Conservation (phyloP, 2,113 vertebrate species). For the Dromas ardeola region DNA sequence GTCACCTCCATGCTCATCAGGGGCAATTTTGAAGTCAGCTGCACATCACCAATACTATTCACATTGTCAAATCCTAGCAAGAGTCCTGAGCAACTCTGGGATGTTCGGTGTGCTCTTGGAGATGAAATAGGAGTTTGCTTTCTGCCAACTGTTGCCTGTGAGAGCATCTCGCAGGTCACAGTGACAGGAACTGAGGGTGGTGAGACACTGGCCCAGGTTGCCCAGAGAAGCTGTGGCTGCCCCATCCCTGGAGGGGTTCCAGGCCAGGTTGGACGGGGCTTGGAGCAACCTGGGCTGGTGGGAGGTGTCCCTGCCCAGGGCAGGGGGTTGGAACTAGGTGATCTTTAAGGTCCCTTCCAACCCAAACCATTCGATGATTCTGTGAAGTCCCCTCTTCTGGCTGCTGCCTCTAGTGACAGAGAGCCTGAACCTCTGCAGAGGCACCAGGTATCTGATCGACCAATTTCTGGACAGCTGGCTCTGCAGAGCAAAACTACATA, state of each 20-base stretch:
- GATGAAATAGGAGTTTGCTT: background rate
- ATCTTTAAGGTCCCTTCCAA: background rate
- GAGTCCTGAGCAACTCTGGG: background rate
- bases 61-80: background rate
- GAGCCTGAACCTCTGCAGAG: background rate
- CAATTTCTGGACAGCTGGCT: background rate
- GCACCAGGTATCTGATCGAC: rapidly evolving
- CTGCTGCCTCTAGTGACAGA: background rate
- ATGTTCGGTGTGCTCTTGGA: background rate
- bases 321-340: background rate
- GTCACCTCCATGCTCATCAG: background rate
- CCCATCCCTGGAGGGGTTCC: background rate
- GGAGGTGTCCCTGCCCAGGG: background rate
- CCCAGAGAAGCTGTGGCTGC: background rate
- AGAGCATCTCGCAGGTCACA: background rate
- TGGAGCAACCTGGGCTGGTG: background rate
- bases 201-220: background rate
- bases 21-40: background rate
- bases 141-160: rapidly evolving
- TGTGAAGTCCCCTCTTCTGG: background rate
- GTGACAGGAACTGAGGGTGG: background rate
- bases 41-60: background rate
- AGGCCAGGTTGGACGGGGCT: background rate
- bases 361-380: background rate
- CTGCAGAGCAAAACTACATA: background rate